Base-by-base conservation (phyloP, 1,140 invertebrate species). In the Eueides isabella region DNA sequence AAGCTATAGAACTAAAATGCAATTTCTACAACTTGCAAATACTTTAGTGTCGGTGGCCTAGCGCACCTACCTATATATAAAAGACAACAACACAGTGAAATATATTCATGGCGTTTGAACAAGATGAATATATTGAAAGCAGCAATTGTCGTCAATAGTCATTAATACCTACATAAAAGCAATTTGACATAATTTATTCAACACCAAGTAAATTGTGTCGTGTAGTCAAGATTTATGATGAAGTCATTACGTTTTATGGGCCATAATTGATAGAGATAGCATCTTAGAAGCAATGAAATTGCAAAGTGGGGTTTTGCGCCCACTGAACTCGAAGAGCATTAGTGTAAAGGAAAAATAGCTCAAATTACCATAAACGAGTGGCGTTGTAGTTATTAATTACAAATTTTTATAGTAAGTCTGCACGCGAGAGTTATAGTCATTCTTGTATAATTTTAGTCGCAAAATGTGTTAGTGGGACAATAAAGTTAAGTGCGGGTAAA, bases 231-330 rank as follows among this genome's bases (percentile, higher is more conserved):
- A 91, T 91, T 91, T 91, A 91, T 87, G 89, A 91, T 91, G 89
- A 91, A 91, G 89, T 87, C 89, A 91, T 91, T 91, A 90, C 87
- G 85, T 90, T 91, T 91, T 91, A 91, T 91, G 87, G 87, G 75
- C 89, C 87, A 89, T 91, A 91, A 91, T 91, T 91, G 89, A 89
- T 90, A 90, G 83, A 87, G 89, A 91, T 91, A 91, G 81, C 78
- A 91, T 91, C 89, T 88, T 67, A 74, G 81, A 81, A 76, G 79
- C 82, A 85, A 82, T 88, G 83, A 88, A 91, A 91, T 88, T 87
- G 87, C 88, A 87, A 89, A 88, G 85, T 87, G 81, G 85, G 79
- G 80, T 82, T 89, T 89, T 71, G 85, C 83, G 87, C 80, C 83
- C 86, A 75, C 84, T 87, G 84, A 86, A 85, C 85, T 85, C 83